These are phyloP conservation scores for Candidula unifasciata DNA, from an alignment of 2,888 invertebrate species.

Conservation along the genomic window DNA sequence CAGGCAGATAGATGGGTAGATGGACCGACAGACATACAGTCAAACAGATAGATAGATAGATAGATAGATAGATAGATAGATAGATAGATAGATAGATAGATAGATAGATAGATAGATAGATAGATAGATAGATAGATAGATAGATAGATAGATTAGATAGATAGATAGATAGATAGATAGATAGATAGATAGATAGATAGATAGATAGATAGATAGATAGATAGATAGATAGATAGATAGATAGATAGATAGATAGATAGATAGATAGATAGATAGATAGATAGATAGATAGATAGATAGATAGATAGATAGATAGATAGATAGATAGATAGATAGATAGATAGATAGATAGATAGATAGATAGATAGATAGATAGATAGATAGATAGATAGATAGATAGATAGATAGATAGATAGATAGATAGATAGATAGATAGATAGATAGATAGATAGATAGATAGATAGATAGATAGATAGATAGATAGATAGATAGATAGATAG, in stretches of 20 bases:
- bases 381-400: slow-evolving; percentile 9
- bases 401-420: not conserved
- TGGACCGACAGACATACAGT: not conserved
- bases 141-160: not conserved
- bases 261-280: not conserved
- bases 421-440: not conserved
- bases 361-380: slow-evolving; percentile 19
- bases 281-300: not conserved
- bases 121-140: not conserved
- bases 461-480: not conserved
- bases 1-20: not conserved
- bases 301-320: not conserved
- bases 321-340: slow-evolving; percentile 22
- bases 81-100: not conserved
- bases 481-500: not conserved
- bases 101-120: not conserved
- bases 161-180: not conserved
- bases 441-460: not conserved
- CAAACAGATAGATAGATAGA: not conserved
- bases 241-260: not conserved
- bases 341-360: slow-evolving; percentile 23
- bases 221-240: not conserved
- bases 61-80: not conserved
- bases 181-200: not conserved
- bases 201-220: not conserved